These are phyloP conservation scores for Gephyroberyx darwinii DNA, from an alignment of 2,797 vertebrate species.

Conservation along the genomic window DNA sequence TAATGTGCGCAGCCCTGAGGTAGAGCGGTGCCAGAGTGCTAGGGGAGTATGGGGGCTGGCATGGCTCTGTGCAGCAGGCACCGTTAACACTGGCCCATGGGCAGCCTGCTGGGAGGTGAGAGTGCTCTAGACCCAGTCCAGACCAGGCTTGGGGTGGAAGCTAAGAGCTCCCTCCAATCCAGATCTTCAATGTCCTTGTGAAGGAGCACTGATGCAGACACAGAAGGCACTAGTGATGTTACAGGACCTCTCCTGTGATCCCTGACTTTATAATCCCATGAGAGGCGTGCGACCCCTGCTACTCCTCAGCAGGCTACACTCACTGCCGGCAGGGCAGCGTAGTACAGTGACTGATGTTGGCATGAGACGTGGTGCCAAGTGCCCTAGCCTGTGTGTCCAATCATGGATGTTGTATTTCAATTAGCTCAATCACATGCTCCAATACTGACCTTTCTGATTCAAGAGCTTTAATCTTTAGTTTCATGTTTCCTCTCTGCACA, in stretches of 20 bases:
- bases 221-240: constrained; percentile 20
- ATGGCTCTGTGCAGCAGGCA: constrained; percentile 63
- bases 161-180: constrained; percentile 59
- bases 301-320: constrained; percentile 65
- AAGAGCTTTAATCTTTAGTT: constrained; percentile 58
- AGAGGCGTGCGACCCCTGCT: constrained; percentile 64
- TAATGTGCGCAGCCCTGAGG: constrained; percentile 74
- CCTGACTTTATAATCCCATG: constrained; percentile 47
- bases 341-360: constrained; percentile 76
- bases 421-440: constrained; percentile 77
- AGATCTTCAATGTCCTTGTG: constrained; percentile 65
- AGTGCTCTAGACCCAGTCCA: constrained; percentile 56
- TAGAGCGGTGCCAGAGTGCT: constrained; percentile 50
- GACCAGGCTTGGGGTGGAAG: constrained; percentile 33
- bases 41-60: constrained; percentile 56
- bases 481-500: constrained; percentile 28
- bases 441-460: constrained; percentile 71
- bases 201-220: constrained; percentile 29
- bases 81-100: constrained; percentile 69
- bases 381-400: constrained; percentile 66
- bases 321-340: constrained; percentile 55
- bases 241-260: constrained; percentile 32
- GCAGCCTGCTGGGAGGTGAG: constrained; percentile 67
- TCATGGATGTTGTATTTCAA: constrained; percentile 82
- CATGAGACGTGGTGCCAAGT: constrained; percentile 73